Percentiles rank a stretch among this genome's conserved stretches.
Evolutionary conservation across 35 echinoderm and acorn worm genomes (phyloP).

Genomic region (Patiria miniata): DNA sequence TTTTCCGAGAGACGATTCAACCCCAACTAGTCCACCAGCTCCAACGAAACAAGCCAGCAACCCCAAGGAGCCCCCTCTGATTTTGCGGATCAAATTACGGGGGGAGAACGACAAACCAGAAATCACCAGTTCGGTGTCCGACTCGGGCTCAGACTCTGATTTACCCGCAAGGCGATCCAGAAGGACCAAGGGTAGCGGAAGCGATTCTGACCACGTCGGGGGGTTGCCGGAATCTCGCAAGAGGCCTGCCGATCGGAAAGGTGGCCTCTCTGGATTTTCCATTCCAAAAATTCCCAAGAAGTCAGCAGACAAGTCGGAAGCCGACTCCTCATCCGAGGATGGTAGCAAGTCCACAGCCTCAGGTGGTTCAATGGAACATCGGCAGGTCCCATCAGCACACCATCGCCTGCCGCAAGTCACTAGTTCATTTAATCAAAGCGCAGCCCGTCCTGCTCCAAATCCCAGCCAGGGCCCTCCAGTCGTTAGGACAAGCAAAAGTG

Average conservation of each 20-base stretch:
- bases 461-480: constrained; percentile 4
- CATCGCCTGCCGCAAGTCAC: constrained; percentile 47
- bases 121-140: background rate
- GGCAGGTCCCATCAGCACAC: constrained; percentile 70
- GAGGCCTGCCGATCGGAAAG: constrained; percentile 14
- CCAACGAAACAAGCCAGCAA: background rate
- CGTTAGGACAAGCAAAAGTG: background rate
- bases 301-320: constrained; percentile 29
- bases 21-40: background rate
- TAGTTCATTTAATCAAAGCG: constrained; percentile 43
- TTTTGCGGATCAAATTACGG: background rate
- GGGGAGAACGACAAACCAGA: constrained; percentile 18
- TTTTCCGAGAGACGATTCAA: background rate
- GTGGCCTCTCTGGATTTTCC: constrained; percentile 36
- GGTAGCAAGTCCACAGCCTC: background rate
- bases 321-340: constrained; percentile 30
- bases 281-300: constrained; percentile 55
- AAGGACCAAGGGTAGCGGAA: constrained; percentile 22
- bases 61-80: background rate
- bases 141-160: constrained; percentile 10
- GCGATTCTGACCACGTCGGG: background rate
- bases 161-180: background rate
- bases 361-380: constrained; percentile 48
- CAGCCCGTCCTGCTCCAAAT: constrained; percentile 26
- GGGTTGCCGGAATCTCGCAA: constrained; percentile 27